phyloP scores from a whole-genome alignment of 92 coral and sea anemone genomes.

The Heliopora coerulea region DNA sequence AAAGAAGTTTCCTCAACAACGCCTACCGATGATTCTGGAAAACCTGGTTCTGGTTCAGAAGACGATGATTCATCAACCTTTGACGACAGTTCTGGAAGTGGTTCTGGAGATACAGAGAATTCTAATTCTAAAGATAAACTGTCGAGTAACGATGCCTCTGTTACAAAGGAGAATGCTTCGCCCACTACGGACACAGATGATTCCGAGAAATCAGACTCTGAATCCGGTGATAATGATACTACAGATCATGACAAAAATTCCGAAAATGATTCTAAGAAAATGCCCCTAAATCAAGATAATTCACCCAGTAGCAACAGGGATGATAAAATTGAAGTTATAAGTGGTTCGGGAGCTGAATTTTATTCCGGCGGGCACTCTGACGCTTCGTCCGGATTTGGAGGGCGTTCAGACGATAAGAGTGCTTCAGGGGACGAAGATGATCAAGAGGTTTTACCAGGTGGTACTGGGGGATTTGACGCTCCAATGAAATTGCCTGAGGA shows the following conservation, averaged over 20 bases:
- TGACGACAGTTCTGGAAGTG: too few relatives aligned
- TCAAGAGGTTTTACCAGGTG: slow-evolving; percentile 86
- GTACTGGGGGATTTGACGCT: slow-evolving; percentile 80
- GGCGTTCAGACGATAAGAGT: neutral
- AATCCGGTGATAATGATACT: slow-evolving; percentile 2
- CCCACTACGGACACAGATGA: neutral
- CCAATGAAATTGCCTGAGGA: slow-evolving; percentile 49
- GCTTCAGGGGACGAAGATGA: slow-evolving; percentile 29
- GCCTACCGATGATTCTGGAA: neutral
- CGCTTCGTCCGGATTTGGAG: neutral
- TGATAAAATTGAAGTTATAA: neutral
- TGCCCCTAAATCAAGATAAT: too few relatives aligned
- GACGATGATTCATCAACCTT: neutral
- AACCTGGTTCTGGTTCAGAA: neutral
- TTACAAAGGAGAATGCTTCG: neutral
- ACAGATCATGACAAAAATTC: neutral
- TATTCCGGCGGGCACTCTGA: neutral
- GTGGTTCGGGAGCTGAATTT: neutral
- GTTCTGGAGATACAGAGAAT: neutral
- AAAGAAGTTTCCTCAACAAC: too few relatives aligned
- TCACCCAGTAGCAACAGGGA: neutral
- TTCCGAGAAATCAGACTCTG: neutral
- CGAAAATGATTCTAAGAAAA: neutral
- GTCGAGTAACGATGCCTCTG: slow-evolving; percentile 12
- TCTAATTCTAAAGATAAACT: neutral